These are phyloP conservation scores for Gryllus longicercus DNA, from an alignment of 2,888 invertebrate genomes.

Conservation along the genomic window DNA sequence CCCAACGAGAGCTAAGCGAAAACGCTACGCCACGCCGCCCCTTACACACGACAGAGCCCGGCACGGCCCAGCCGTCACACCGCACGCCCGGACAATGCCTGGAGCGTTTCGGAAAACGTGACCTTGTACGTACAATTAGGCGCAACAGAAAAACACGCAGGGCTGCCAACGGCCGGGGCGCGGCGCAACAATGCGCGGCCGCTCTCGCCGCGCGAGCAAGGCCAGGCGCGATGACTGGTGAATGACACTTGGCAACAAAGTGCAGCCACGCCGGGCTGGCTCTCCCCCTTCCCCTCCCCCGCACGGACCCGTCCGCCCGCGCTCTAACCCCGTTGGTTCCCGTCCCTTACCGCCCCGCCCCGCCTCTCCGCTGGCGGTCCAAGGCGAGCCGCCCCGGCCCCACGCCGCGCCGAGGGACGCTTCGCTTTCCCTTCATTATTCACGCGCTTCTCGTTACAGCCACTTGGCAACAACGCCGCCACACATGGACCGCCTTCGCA, in stretches of 20 bases:
- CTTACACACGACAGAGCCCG: no score
- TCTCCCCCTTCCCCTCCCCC: background rate
- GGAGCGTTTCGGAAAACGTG: background rate
- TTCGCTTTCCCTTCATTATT: no score
- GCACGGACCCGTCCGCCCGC: background rate
- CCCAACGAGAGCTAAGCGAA: no score
- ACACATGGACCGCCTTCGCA: no score
- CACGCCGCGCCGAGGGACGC: background rate
- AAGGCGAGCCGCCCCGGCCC: background rate
- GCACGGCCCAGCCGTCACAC: background rate
- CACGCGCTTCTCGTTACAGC: no score
- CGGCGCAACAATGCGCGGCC: background rate
- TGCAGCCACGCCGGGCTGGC: background rate
- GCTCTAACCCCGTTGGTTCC: no score
- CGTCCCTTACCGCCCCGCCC: no score
- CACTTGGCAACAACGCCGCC: no score
- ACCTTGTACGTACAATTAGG: background rate
- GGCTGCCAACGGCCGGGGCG: background rate
- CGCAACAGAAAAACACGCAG: constrained; percentile 5
- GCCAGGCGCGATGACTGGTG: background rate
- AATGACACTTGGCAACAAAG: constrained; percentile 17
- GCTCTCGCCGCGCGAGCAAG: background rate
- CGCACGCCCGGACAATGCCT: background rate
- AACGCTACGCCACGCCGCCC: no score
- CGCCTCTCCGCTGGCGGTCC: no score